Conservation (phyloP, 2,113 vertebrate species). For the Pontoporia blainvillei region DNA sequence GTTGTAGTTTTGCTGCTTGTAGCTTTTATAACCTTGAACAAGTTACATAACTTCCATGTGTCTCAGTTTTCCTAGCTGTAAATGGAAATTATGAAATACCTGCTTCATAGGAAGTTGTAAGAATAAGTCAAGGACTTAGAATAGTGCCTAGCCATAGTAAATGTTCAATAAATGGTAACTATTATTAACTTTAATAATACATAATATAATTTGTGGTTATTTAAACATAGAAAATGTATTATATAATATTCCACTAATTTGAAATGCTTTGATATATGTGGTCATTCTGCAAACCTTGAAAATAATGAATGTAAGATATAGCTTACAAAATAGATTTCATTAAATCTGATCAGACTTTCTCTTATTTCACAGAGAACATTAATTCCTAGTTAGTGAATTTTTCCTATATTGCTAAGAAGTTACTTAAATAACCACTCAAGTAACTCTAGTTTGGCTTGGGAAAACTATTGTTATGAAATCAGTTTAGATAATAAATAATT, state of each 20-base stretch:
- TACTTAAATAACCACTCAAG: slow-evolving; percentile 1
- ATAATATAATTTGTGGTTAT: not conserved
- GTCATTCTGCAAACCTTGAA: not conserved
- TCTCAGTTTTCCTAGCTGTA: not conserved
- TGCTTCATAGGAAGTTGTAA: not conserved
- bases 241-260: not conserved
- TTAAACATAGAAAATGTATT: not conserved
- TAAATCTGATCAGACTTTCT: not conserved
- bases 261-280: not conserved
- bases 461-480: slow-evolving; percentile 32
- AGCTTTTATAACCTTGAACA: not conserved
- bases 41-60: not conserved
- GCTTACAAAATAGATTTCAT: not conserved
- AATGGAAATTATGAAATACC: not conserved
- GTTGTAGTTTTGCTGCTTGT: not conserved
- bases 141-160: not conserved
- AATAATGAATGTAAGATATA: not conserved
- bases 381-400: not conserved
- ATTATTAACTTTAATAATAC: not conserved
- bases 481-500: not conserved
- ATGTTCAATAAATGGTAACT: not conserved
- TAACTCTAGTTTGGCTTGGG: not conserved
- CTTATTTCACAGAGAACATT: not conserved
- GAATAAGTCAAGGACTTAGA: not conserved
- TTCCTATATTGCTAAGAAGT: not conserved